These are phyloP conservation scores for pig (Sus scrofa) DNA, from an alignment of 2,113 vertebrate species.

Conservation along the genomic window DNA sequence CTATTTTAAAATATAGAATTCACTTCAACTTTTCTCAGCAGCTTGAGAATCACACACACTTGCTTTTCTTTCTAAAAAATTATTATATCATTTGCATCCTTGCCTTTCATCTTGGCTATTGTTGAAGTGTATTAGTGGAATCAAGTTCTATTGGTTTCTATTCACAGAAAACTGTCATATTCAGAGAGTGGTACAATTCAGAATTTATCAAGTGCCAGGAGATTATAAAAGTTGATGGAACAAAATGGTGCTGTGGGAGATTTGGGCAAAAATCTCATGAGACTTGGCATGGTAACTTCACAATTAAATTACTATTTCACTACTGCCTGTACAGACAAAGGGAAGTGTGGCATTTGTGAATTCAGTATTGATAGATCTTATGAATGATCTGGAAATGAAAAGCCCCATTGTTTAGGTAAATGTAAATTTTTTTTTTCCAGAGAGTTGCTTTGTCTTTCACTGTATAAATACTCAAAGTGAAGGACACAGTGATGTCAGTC, in stretches of 20 bases:
- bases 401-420: conserved; percentile 8
- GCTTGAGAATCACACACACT: neutral
- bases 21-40: conserved; percentile 24
- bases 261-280: conserved; percentile 59
- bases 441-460: conserved; percentile 27
- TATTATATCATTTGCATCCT: conserved; percentile 36
- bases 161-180: conserved; percentile 60
- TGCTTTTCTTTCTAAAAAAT: conserved; percentile 61
- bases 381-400: conserved; percentile 42
- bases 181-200: conserved; percentile 65
- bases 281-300: conserved; percentile 69
- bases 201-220: conserved; percentile 72
- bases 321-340: conserved; percentile 30
- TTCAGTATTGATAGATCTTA: neutral
- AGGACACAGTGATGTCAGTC: neutral
- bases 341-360: conserved; percentile 8
- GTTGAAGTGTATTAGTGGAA: conserved; percentile 44
- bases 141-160: conserved; percentile 55
- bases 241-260: conserved; percentile 68
- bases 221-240: conserved; percentile 79
- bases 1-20: neutral
- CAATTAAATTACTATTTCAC: conserved; percentile 68
- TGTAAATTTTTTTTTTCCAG: neutral
- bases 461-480: conserved; percentile 3
- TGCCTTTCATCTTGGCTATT: conserved; percentile 46